Percentiles rank a stretch among this genome's conserved stretches.
These are phyloP conservation scores for Brachyistius frenatus DNA, from an alignment of 2,113 vertebrate species.

Conservation along the genomic window DNA sequence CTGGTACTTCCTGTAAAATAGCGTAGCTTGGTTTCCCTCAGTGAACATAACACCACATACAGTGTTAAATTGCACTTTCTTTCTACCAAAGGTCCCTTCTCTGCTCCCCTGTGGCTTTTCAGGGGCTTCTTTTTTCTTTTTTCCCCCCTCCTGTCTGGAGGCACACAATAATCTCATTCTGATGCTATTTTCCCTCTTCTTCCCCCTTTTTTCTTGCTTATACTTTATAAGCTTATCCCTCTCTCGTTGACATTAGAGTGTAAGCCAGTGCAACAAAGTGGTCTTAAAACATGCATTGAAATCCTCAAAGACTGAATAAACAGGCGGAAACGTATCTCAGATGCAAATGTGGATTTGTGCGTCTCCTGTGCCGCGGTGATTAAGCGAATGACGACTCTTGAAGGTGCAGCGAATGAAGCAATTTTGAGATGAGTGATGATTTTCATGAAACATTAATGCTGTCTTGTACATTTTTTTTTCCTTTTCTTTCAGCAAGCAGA, in stretches of 20 bases:
- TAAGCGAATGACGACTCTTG: conserved; percentile 62
- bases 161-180: conserved; percentile 73
- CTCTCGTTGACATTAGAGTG: conserved; percentile 62
- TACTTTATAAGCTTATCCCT: conserved; percentile 71
- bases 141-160: conserved; percentile 18
- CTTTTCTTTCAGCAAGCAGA: conserved; percentile 27
- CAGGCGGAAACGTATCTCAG: conserved; percentile 66
- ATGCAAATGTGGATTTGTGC: conserved; percentile 79
- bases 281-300: conserved; percentile 69
- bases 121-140: conserved; percentile 16
- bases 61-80: conserved; percentile 65
- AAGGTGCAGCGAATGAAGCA: conserved; percentile 60
- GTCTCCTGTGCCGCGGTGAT: conserved; percentile 52
- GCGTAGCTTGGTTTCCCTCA: conserved; percentile 57
- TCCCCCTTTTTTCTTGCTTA: conserved; percentile 35
- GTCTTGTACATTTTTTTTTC: conserved; percentile 24
- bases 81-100: conserved; percentile 52
- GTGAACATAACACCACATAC: conserved; percentile 60
- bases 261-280: conserved; percentile 75
- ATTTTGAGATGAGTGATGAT: conserved; percentile 71
- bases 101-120: conserved; percentile 44
- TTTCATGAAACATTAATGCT: conserved; percentile 77
- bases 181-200: conserved; percentile 58
- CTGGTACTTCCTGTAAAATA: conserved; percentile 59
- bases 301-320: conserved; percentile 75